A percentile compares a stretch with the other conserved stretches of the same genome.
Conservation (phyloP, 2,888 invertebrate genomes). For the Diloba caeruleocephala region DNA sequence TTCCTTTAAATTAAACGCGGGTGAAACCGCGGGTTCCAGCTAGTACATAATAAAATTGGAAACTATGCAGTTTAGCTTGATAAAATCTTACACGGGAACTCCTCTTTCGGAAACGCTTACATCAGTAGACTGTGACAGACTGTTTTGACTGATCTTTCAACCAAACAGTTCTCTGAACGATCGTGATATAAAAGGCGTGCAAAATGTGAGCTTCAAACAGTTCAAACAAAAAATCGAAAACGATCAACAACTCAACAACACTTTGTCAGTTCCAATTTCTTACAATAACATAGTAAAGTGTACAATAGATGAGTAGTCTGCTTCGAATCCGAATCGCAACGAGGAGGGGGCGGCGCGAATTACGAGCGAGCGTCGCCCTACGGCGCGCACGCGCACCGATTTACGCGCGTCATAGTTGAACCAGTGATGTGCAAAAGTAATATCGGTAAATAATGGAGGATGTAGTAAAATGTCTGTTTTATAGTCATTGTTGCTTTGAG, state of each 20-base stretch:
- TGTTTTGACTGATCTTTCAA: not conserved
- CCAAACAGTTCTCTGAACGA: not conserved
- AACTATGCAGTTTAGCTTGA: too few species aligned
- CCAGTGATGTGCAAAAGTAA: conserved; percentile 57
- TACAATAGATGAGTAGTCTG: conserved; percentile 54
- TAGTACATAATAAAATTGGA: too few species aligned
- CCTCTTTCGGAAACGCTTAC: too few species aligned
- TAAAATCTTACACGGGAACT: too few species aligned
- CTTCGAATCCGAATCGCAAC: conserved; percentile 44
- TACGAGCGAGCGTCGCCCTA: conserved; percentile 79
- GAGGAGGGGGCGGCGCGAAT: conserved; percentile 79
- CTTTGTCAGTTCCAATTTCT: conserved; percentile 35
- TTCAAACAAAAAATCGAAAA: conserved; percentile 35
- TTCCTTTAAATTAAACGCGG: too few species aligned
- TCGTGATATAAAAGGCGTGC: not conserved
- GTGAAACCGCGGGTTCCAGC: too few species aligned
- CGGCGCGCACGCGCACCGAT: conserved; percentile 87
- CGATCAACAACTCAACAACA: too few species aligned
- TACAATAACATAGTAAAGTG: conserved; percentile 28
- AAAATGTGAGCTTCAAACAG: not conserved
- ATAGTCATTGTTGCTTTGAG: not conserved
- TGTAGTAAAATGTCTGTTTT: conserved; percentile 8
- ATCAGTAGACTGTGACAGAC: too few species aligned
- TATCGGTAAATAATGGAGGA: conserved; percentile 30
- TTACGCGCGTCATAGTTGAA: conserved; percentile 81